Evolutionary conservation across 2,888 invertebrate genomes (phyloP).

Genomic region (Drosophila pegasa): DNA sequence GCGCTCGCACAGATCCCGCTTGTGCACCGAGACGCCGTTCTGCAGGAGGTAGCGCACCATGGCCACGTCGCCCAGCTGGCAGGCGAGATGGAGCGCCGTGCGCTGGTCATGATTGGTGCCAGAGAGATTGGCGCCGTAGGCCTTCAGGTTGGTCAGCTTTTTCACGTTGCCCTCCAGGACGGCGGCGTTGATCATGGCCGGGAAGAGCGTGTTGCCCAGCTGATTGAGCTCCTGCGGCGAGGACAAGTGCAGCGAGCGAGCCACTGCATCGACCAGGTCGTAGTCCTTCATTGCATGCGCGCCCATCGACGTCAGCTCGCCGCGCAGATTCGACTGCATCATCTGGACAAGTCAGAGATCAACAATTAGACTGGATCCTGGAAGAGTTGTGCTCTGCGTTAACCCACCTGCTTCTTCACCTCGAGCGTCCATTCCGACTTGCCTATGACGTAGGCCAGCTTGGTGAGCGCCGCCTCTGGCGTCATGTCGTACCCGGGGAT

Average conservation of each 20-base stretch:
- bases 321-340: constrained; percentile 91
- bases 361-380: not conserved
- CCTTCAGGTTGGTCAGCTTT: constrained; percentile 84
- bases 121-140: constrained; percentile 90
- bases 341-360: constrained; percentile 85
- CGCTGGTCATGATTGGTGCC: constrained; percentile 90
- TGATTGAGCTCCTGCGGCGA: constrained; percentile 86
- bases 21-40: constrained; percentile 93
- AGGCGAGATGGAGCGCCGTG: constrained; percentile 93
- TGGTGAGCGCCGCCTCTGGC: constrained; percentile 96
- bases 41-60: constrained; percentile 90
- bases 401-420: constrained; percentile 88
- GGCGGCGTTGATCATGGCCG: constrained; percentile 89
- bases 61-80: constrained; percentile 88
- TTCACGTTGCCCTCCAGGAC: constrained; percentile 86
- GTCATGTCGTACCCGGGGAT: constrained; percentile 87
- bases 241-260: constrained; percentile 86
- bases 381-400: not conserved
- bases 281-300: constrained; percentile 84
- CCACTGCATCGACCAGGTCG: constrained; percentile 87
- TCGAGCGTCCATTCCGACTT: constrained; percentile 89
- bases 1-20: constrained; percentile 89
- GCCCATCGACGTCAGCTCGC: constrained; percentile 89
- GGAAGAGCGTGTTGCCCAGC: constrained; percentile 88
- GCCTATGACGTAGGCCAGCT: constrained; percentile 94